Evolutionary conservation across 2,888 invertebrate species (phyloP), one percentile per base, ranked within the genome.

Genomic region (Drymonia ruficornis): DNA sequence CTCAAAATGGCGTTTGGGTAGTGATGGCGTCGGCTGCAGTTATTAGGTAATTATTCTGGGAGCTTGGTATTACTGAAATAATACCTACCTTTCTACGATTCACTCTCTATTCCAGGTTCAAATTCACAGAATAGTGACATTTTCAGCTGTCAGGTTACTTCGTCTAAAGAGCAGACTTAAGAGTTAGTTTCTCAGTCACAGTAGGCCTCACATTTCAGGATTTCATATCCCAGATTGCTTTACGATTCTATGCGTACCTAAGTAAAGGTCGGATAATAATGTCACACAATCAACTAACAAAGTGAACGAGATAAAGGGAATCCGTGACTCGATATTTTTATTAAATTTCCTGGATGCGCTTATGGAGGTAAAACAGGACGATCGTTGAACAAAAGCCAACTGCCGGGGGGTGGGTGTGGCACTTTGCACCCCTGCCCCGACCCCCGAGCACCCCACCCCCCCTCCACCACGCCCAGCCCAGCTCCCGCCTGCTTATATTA

Each of bases 401-500:
- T 86, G 87, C 76, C 75, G 61, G 74, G 74, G 77, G 83, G 78
- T 83, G 81, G 88, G 87, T 74, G 87, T 84, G 84, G 79, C 78
- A 53, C 49, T 61, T 64, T 56, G 18, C 63, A 68, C 63, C 59
- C 58, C 46, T 57, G 63, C 61, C 59, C 65, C 56, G 62, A 57
- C 64, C 63, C 57, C 67, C 54, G 59, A 59, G 47, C 52, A 7
- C 23, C 23, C 53, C 59, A 51, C 59, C 67, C 68, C 69, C 71
- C 56, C 53, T 62, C 74, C 69, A 86, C 83, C 89, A 87, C 86
- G 88, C 90, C 85, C 89, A 87, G 75, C 73, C 78, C 74, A 77
- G 73, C 81, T 74, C 76, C 74, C 77, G 74, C 76, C 75, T 71
- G 68, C 63, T 61, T 65, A 67, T 73, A 73, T 80, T 82, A 83